Conservation (phyloP, 1,140 invertebrate species). For the Neotoxoptera formosana region DNA sequence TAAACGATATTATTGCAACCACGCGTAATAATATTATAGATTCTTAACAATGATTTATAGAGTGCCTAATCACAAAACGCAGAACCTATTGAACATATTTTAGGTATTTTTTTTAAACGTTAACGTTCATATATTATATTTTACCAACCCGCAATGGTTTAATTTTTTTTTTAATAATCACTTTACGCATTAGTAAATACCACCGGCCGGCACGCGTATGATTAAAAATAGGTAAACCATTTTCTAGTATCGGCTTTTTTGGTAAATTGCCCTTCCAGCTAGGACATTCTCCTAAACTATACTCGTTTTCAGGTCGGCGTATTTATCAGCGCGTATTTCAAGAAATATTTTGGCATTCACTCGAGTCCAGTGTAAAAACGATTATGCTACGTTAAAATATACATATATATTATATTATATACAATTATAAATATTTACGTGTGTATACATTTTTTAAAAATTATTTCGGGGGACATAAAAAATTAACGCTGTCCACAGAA, state of each 20-base stretch:
- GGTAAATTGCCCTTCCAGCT: not conserved
- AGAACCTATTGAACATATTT: not conserved
- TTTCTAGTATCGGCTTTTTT: not conserved
- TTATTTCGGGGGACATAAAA: conserved; percentile 15
- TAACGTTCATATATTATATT: too few relatives aligned
- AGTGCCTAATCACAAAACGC: not conserved
- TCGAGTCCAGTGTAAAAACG: not conserved
- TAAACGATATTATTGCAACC: not conserved
- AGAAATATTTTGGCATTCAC: not conserved
- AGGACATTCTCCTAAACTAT: not conserved
- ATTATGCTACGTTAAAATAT: not conserved
- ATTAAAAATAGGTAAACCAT: not conserved
- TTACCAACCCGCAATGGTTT: too few relatives aligned
- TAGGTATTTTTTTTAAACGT: too few relatives aligned
- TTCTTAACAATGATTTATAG: not conserved
- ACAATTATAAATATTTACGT: not conserved
- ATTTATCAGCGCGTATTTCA: not conserved
- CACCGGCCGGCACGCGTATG: too few relatives aligned
- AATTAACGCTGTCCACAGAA: not conserved
- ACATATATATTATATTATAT: not conserved
- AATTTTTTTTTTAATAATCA: too few relatives aligned
- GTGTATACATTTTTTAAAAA: not conserved
- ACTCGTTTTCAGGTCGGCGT: not conserved
- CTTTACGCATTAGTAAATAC: too few relatives aligned
- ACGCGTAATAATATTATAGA: too few relatives aligned